These are phyloP conservation scores for Eulacestoma nigropectus DNA, from an alignment of 2,113 vertebrate species.

Conservation along the genomic window DNA sequence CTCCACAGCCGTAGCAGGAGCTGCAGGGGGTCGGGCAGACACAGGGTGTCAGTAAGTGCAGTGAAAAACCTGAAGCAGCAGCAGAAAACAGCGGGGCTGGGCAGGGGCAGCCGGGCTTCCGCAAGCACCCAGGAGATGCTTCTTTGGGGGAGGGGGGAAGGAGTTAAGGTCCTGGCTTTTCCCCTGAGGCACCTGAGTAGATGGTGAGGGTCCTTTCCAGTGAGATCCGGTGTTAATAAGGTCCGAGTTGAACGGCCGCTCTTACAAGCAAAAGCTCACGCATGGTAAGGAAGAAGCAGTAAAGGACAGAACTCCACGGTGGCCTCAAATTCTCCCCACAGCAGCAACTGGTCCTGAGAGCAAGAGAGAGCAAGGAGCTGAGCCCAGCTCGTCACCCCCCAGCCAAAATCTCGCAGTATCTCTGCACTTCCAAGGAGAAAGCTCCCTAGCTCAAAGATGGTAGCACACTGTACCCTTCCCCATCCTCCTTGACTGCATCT, in stretches of 20 bases:
- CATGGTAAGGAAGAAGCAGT: neutral
- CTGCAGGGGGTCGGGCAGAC: rapidly evolving
- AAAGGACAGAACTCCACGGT: rapidly evolving
- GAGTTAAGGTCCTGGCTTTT: no score
- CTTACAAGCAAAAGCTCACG: rapidly evolving
- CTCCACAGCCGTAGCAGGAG: neutral
- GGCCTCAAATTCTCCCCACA: neutral
- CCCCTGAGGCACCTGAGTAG: neutral
- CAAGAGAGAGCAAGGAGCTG: neutral
- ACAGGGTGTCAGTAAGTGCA: neutral
- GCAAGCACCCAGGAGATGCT: rapidly evolving
- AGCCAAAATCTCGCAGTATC: rapidly evolving
- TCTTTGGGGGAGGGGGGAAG: rapidly evolving
- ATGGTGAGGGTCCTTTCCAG: neutral
- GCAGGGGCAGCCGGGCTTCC: rapidly evolving
- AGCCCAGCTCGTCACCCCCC: neutral
- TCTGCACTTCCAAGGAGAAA: neutral
- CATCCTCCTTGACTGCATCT: neutral
- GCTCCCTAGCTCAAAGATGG: neutral
- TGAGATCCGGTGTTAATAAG: neutral
- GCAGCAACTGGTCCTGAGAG: rapidly evolving
- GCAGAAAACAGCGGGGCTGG: neutral
- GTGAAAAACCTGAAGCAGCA: neutral
- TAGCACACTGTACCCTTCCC: neutral
- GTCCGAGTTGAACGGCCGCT: rapidly evolving